Evolutionary conservation across 2,797 vertebrate species (phyloP).

Genomic region (Enteromius argenteus): DNA sequence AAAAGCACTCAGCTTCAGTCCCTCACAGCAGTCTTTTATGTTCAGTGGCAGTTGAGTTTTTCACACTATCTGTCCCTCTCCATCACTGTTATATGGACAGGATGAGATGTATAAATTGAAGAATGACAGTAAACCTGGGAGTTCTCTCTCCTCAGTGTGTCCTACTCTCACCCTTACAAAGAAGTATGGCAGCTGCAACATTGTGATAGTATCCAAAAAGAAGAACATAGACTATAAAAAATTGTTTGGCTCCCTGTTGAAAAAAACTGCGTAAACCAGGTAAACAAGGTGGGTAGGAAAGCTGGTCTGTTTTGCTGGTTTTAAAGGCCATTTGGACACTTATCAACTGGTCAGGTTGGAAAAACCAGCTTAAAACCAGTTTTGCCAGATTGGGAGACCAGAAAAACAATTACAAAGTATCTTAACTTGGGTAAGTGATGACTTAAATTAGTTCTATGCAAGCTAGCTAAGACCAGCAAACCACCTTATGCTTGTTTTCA

Average conservation of each 20-base stretch:
- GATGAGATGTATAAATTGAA: slow-evolving; percentile 20
- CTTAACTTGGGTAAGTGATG: not conserved
- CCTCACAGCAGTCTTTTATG: slow-evolving; percentile 26
- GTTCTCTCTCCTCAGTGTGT: slow-evolving; percentile 40
- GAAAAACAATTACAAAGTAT: not conserved
- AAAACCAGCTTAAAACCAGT: not conserved
- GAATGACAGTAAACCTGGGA: slow-evolving; percentile 16
- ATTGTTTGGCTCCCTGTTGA: not conserved
- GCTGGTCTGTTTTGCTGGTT: not conserved
- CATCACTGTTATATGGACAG: slow-evolving; percentile 28
- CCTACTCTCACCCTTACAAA: slow-evolving; percentile 20
- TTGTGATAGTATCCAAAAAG: not conserved
- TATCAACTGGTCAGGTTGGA: not conserved
- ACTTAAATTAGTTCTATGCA: not conserved
- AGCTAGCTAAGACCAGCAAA: not conserved
- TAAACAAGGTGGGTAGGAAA: too few relatives aligned
- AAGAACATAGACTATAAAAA: not conserved
- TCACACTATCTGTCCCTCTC: slow-evolving; percentile 8
- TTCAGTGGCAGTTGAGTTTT: slow-evolving; percentile 6
- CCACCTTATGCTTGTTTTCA: not conserved
- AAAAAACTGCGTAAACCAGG: not conserved
- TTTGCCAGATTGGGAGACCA: not conserved
- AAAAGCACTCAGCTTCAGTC: slow-evolving; percentile 28
- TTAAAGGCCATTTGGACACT: not conserved
- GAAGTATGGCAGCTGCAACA: not conserved